phyloP scores from a whole-genome alignment of 1,140 invertebrate species.

The Eulimnadia texana region DNA sequence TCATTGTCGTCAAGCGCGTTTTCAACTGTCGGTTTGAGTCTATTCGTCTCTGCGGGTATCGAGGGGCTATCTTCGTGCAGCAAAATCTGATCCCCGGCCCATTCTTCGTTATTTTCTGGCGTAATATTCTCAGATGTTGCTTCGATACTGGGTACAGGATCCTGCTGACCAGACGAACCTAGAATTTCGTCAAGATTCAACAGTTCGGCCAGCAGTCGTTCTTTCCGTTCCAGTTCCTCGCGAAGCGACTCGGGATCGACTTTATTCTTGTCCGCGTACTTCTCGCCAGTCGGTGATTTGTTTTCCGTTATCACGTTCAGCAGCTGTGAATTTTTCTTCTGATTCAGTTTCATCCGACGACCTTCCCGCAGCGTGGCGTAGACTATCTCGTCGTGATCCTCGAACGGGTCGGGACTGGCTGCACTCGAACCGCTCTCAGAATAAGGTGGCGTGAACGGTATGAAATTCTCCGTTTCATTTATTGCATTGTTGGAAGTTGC shows the following conservation, averaged over 20 bases:
- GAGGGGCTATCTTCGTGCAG: not conserved
- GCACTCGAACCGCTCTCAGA: not conserved
- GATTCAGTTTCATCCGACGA: not conserved
- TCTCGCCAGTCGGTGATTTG: not conserved
- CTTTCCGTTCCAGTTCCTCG: conserved; percentile 11
- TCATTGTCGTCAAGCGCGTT: not conserved
- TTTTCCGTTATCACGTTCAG: not conserved
- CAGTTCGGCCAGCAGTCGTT: conserved; percentile 5
- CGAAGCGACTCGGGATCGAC: not conserved
- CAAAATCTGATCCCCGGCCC: not conserved
- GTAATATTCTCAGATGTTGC: not conserved
- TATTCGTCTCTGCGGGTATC: not conserved
- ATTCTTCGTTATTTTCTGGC: not conserved
- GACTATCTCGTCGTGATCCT: not conserved
- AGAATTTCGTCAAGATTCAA: conserved; percentile 6
- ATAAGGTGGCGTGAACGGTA: not conserved
- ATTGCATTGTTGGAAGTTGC: not conserved
- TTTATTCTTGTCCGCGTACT: not conserved
- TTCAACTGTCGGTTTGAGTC: not conserved
- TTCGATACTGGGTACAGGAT: not conserved
- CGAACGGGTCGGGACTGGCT: not conserved
- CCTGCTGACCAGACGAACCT: not conserved
- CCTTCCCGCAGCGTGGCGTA: not conserved
- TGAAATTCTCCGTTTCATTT: not conserved
- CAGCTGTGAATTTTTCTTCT: not conserved